Evolutionary conservation across 2,113 vertebrate genomes (phyloP).

Genomic region (Ranitomeya variabilis): DNA sequence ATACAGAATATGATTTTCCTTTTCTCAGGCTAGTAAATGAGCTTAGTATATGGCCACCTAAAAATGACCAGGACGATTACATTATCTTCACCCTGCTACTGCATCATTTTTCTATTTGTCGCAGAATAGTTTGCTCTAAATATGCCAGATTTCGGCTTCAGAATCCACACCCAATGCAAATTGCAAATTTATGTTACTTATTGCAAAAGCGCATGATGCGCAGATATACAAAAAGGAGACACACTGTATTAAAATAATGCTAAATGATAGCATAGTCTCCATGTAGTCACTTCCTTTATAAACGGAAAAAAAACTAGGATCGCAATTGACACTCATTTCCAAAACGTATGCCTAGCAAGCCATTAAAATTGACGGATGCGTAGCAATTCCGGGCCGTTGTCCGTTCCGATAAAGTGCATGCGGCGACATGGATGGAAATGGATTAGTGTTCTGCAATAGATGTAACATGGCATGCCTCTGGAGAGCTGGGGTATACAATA

Average conservation of each 20-base stretch:
- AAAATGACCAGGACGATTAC: too few species aligned
- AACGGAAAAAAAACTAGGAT: not conserved
- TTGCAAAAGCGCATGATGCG: not conserved
- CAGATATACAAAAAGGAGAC: not conserved
- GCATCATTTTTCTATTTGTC: too few species aligned
- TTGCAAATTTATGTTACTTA: not conserved
- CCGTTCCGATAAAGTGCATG: conserved; percentile 2
- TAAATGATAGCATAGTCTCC: not conserved
- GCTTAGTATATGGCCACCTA: too few species aligned
- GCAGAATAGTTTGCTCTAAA: not conserved
- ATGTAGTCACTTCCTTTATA: not conserved
- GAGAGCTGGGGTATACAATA: not conserved
- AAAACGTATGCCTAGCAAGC: not conserved
- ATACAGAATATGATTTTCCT: too few species aligned
- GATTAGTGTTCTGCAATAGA: conserved; percentile 15
- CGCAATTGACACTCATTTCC: conserved; percentile 15
- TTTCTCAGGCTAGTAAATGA: too few species aligned
- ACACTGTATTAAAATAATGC: not conserved
- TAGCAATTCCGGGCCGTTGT: not conserved
- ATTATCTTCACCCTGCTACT: too few species aligned
- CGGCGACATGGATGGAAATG: conserved; percentile 14
- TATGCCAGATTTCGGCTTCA: not conserved
- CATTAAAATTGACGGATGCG: not conserved
- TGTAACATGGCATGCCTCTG: not conserved
- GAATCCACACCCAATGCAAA: not conserved